Base-by-base conservation (phyloP, 2,888 invertebrate genomes). In the Rotaria magnacalcarata region DNA sequence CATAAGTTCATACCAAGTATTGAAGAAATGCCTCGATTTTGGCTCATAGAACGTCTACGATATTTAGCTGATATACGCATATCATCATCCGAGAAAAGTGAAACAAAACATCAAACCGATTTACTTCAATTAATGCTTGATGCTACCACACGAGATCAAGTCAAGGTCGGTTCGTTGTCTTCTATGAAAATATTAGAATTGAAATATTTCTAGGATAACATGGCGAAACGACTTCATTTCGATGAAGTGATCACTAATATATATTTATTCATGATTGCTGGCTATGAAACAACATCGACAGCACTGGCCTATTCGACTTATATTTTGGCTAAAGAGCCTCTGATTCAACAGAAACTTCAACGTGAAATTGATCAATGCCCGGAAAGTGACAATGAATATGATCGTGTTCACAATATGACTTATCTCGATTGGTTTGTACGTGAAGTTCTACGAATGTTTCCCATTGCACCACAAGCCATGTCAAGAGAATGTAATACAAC, bases 401-500 rank as follows among this genome's bases (percentile, higher is more conserved):
- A 80, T 6, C 21, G 19, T n/a, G 47, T 41, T 7, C 19, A 41
- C 0, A 88, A 89, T 41, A 87, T 92, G 87, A 89, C 88, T 80
- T 92, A 91, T 87, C 87, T 92, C 56, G 91, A 92, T 85, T 90
- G 90, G 89, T 91, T 92, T n/a, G 88, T 91, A 86, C 89, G 89
- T 87, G 92, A 92, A 88, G 90, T 91, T 6, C 88, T 92, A 11
- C 87, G 92, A 84, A 89, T 92, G 88, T 92, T 90, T 87, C 92
- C 92, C 3, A 87, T 90, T n/a, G 24, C 24, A 80, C 24, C n/a
- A 14, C 7, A 24, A 80, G 47, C 16, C 3, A 8, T n/a, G 10
- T 24, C 43, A n/a, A 21, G 80, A 24, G 21, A 24, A 47, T 80
- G 80, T 24, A 80, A 47, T 11, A n/a, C 24, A n/a, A 47, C 43